Percentiles rank a stretch among this genome's conserved stretches.
Conservation (phyloP, 1,140 invertebrate species). For the Pomacea maculata region DNA sequence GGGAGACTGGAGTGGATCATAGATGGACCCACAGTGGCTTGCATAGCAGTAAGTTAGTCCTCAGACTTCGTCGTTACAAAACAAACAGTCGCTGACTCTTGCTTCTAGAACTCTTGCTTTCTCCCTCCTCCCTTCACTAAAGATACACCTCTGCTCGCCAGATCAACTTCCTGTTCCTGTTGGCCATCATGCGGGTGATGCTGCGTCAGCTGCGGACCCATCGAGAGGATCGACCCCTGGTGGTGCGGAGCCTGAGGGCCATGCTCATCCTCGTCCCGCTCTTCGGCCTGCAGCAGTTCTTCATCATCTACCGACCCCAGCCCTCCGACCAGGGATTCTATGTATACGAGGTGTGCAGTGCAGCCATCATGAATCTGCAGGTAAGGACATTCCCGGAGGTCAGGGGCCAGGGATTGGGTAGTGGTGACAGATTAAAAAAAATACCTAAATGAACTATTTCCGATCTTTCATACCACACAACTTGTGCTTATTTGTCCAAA, state of each 20-base stretch:
- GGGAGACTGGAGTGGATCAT: conserved; percentile 34
- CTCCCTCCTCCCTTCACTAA: too few species aligned
- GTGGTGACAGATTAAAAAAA: too few species aligned
- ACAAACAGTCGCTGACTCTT: too few species aligned
- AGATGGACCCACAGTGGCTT: conserved; percentile 33
- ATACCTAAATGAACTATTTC: too few species aligned
- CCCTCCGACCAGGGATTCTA: conserved; percentile 22
- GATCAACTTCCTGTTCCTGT: conserved; percentile 68
- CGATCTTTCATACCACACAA: too few species aligned
- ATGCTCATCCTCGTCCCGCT: conserved; percentile 83
- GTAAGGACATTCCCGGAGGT: conserved; percentile 15
- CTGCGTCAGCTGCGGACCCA: conserved; percentile 67
- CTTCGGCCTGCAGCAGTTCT: conserved; percentile 79
- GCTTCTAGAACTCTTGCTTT: too few species aligned
- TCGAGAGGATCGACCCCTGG: conserved; percentile 62
- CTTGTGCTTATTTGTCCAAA: neutral
- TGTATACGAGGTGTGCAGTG: conserved; percentile 43
- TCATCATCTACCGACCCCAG: conserved; percentile 80
- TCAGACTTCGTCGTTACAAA: too few species aligned
- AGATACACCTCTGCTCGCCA: conserved; percentile 30
- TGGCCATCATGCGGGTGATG: conserved; percentile 68
- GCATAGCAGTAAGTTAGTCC: conserved; percentile 26
- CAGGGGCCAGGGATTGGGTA: too few species aligned
- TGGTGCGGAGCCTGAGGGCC: conserved; percentile 74
- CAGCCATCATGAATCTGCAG: conserved; percentile 50